Conservation (phyloP, 2,888 invertebrate genomes). For the Hipparchia sbordonii region DNA sequence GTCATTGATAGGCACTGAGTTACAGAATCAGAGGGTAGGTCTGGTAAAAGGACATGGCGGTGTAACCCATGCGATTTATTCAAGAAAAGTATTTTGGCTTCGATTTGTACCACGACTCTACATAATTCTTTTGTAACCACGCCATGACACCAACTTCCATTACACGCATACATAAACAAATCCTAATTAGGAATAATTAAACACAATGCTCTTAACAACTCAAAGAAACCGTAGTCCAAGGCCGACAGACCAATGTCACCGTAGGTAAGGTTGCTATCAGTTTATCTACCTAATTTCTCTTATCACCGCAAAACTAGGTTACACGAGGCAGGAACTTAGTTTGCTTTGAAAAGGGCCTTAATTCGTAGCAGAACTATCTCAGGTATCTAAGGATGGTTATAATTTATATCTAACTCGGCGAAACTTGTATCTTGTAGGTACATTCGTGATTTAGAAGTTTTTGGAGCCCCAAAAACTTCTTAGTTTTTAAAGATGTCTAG, state of each 20-base stretch:
- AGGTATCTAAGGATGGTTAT: neutral
- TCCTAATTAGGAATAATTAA: slow-evolving; percentile 13
- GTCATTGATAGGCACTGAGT: too few species aligned
- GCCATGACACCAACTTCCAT: neutral
- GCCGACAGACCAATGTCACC: slow-evolving; percentile 68
- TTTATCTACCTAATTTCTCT: slow-evolving; percentile 68
- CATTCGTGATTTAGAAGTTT: neutral
- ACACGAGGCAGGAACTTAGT: slow-evolving; percentile 46
- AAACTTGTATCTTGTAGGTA: neutral
- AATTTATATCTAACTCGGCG: neutral
- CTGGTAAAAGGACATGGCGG: too few species aligned
- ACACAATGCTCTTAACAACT: slow-evolving; percentile 13
- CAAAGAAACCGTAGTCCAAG: slow-evolving; percentile 50
- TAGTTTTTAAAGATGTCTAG: too few species aligned
- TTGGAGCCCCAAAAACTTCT: too few species aligned
- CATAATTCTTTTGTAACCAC: neutral
- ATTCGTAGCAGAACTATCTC: slow-evolving; percentile 11
- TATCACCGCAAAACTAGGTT: slow-evolving; percentile 71
- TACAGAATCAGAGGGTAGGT: too few species aligned
- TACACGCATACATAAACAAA: slow-evolving; percentile 1
- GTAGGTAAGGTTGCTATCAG: slow-evolving; percentile 69
- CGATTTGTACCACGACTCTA: neutral
- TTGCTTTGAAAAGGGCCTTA: slow-evolving; percentile 29
- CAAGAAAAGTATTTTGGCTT: too few species aligned
- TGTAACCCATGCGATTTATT: too few species aligned